phyloP scores from a whole-genome alignment of 1,140 invertebrate species.

The Riptortus pedestris region DNA sequence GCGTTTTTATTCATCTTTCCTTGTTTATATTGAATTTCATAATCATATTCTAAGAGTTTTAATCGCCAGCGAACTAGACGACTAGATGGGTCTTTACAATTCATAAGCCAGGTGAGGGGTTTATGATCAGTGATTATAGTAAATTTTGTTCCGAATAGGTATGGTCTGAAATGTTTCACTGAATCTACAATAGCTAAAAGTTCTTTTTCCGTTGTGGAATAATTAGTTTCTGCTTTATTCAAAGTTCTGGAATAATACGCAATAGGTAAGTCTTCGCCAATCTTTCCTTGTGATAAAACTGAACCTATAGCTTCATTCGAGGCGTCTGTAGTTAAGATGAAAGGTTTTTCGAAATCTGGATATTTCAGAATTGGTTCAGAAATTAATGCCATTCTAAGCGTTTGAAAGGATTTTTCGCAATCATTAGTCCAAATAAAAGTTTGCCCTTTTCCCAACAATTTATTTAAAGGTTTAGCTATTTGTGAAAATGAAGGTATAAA shows the following conservation, averaged over 20 bases:
- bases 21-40: slow-evolving; percentile 38
- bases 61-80: neutral
- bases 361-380: slow-evolving; percentile 33
- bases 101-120: slow-evolving; percentile 32
- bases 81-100: slow-evolving; percentile 40
- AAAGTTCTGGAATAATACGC: slow-evolving; percentile 33
- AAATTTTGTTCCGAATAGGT: slow-evolving; percentile 40
- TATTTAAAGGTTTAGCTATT: slow-evolving; percentile 33
- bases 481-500: slow-evolving; percentile 34
- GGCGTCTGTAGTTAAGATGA: slow-evolving; percentile 35
- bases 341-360: slow-evolving; percentile 35
- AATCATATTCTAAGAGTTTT: slow-evolving; percentile 37
- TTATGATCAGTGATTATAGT: slow-evolving; percentile 41
- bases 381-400: neutral
- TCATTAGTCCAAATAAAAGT: slow-evolving; percentile 14
- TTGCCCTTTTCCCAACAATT: slow-evolving; percentile 33
- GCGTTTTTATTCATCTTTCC: slow-evolving; percentile 29
- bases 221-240: slow-evolving; percentile 32
- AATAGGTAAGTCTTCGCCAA: slow-evolving; percentile 32
- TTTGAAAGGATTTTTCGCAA: slow-evolving; percentile 5
- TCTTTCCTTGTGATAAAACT: slow-evolving; percentile 34
- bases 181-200: slow-evolving; percentile 42
- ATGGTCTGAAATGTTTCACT: slow-evolving; percentile 39
- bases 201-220: slow-evolving; percentile 39
- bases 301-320: slow-evolving; percentile 32